Percentiles rank a stretch among this genome's conserved stretches.
Conservation (phyloP, 2,797 vertebrate species). For the Tiaroga cobitis region DNA sequence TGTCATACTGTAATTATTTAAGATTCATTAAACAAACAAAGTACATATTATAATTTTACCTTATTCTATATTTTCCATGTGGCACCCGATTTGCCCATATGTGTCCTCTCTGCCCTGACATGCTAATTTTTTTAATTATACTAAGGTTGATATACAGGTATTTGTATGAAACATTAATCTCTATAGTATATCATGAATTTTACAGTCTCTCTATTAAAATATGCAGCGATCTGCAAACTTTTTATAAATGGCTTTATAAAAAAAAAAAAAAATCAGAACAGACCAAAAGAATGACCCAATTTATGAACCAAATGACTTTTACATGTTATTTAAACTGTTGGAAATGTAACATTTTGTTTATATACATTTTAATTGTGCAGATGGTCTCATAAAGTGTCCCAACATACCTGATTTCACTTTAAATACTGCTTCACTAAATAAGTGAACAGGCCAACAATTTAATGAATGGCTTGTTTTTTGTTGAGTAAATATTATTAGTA, state of each 20-base stretch:
- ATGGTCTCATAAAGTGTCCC: not conserved
- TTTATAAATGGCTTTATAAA: too few species aligned
- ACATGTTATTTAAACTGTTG: not conserved
- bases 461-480: slow-evolving; percentile 9
- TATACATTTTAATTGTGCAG: not conserved
- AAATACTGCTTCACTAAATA: not conserved
- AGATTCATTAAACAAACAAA: not conserved
- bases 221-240: not conserved
- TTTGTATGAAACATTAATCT: not conserved
- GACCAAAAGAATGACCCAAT: not conserved
- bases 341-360: not conserved
- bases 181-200: not conserved
- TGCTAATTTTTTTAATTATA: not conserved
- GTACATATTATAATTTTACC: not conserved
- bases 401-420: not conserved
- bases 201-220: not conserved
- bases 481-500: slow-evolving; percentile 11
- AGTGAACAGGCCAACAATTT: not conserved
- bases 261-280: not conserved
- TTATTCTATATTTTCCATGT: not conserved
- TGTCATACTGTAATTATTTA: not conserved
- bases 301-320: not conserved
- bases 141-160: not conserved
- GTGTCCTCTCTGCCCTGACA: not conserved
- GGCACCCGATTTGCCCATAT: not conserved